Conservation (phyloP, 2,797 vertebrate genomes). For the Lateolabrax maculatus region DNA sequence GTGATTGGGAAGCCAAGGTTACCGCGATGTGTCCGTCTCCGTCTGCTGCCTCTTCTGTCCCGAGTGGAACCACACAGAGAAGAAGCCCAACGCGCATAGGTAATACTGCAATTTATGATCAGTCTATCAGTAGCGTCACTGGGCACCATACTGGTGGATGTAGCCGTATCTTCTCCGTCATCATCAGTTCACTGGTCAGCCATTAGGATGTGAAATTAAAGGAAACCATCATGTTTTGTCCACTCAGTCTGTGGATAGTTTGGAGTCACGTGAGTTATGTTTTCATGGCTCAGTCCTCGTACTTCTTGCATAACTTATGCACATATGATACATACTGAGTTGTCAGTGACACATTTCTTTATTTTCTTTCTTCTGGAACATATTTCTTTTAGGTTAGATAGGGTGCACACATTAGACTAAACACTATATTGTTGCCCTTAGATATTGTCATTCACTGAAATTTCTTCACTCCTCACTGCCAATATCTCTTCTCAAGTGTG, state of each 20-base stretch:
- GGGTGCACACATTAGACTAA: background rate
- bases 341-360: background rate
- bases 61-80: background rate
- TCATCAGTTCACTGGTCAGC: background rate
- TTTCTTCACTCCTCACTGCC: background rate
- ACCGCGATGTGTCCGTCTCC: background rate
- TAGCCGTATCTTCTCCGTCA: background rate
- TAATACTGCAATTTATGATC: background rate
- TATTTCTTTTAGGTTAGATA: too few relatives aligned
- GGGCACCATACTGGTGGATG: background rate
- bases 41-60: background rate
- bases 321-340: background rate
- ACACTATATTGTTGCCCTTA: background rate
- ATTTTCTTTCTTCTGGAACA: background rate
- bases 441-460: background rate
- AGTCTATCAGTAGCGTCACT: too few relatives aligned
- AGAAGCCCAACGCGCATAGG: background rate
- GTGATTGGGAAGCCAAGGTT: background rate
- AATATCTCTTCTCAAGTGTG: background rate
- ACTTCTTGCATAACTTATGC: background rate
- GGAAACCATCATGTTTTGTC: background rate
- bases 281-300: background rate
- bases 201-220: background rate
- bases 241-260: background rate
- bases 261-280: background rate